These are phyloP conservation scores for Drepanosiphum platanoidis DNA, from an alignment of 2,888 invertebrate species.

Conservation along the genomic window DNA sequence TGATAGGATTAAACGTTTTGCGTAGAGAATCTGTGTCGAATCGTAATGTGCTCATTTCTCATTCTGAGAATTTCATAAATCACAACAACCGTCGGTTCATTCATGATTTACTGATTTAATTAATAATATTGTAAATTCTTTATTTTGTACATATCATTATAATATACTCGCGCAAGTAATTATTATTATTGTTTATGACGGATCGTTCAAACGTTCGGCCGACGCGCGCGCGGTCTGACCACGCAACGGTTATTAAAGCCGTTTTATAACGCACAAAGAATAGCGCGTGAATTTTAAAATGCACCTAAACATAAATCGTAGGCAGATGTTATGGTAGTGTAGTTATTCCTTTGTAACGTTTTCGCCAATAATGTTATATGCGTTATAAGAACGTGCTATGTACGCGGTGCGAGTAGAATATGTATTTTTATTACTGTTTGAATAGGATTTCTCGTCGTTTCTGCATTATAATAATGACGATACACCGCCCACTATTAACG, in stretches of 20 bases:
- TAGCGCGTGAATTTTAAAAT: neutral
- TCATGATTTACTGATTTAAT: neutral
- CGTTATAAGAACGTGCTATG: neutral
- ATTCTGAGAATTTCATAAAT: neutral
- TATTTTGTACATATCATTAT: too few species aligned
- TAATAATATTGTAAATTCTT: neutral
- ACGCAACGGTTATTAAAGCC: neutral
- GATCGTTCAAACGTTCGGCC: neutral
- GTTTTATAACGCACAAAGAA: neutral
- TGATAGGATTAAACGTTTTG: too few species aligned
- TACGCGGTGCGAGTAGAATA: too few species aligned
- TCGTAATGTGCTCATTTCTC: too few species aligned
- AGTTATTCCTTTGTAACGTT: neutral
- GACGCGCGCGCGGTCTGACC: too few species aligned
- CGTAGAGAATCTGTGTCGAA: too few species aligned
- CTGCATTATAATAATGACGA: too few species aligned
- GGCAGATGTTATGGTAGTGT: neutral
- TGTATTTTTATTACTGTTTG: neutral
- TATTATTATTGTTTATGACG: neutral
- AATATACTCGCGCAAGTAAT: too few species aligned
- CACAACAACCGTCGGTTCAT: neutral
- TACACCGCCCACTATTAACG: neutral
- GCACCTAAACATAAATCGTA: too few species aligned
- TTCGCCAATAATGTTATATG: neutral
- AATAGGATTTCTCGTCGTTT: neutral